Evolutionary conservation across 1,140 invertebrate species (phyloP).

Genomic region (Penaeus vannamei): DNA sequence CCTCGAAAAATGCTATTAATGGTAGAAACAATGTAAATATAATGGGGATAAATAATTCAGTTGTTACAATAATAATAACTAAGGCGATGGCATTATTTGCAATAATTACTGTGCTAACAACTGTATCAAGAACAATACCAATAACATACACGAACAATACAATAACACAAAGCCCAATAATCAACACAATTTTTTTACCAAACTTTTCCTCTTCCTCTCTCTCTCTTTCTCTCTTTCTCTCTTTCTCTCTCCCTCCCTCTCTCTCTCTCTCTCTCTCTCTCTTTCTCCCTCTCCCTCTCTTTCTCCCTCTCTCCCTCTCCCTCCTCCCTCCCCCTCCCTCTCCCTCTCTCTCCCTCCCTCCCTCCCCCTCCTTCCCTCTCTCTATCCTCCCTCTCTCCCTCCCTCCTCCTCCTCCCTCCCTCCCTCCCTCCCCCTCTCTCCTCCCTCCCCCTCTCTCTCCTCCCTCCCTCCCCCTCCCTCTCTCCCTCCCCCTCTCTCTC

Average conservation of each 20-base stretch:
- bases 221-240: neutral
- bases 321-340: neutral
- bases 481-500: slow-evolving; percentile 25
- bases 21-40: no score
- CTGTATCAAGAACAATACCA: no score
- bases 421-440: slow-evolving; percentile 20
- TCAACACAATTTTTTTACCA: neutral
- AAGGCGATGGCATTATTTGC: no score
- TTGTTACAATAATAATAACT: no score
- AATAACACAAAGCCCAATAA: no score
- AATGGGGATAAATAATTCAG: no score
- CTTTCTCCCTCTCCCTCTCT: neutral
- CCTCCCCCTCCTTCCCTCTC: neutral
- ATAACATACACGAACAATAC: no score
- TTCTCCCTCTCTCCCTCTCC: neutral
- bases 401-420: slow-evolving; percentile 1
- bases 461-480: no score
- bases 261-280: neutral
- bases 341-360: neutral
- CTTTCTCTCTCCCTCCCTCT: neutral
- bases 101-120: no score
- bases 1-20: no score
- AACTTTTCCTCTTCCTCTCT: slow-evolving; percentile 1
- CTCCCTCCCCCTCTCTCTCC: no score
- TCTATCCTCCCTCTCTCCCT: neutral